A percentile compares a stretch with the other conserved stretches of the same genome.
These are phyloP conservation scores for Caenorhabditis brenneri DNA, from an alignment of 1,140 invertebrate genomes.

Conservation along the genomic window DNA sequence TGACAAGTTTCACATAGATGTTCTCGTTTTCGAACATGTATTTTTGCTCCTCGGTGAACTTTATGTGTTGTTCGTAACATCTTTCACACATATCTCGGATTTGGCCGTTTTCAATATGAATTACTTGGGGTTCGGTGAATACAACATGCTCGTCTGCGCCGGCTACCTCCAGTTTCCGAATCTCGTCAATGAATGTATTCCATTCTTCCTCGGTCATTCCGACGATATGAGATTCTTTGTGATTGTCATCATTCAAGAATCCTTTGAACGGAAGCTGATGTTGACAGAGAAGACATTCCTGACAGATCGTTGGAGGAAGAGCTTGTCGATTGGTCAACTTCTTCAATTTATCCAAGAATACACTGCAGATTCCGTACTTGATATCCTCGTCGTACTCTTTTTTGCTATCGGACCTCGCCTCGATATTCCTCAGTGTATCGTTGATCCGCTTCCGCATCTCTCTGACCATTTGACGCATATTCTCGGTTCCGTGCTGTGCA, in stretches of 20 bases:
- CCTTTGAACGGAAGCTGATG: constrained; percentile 3
- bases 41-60: constrained; percentile 19
- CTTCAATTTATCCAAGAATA: not conserved
- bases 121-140: not conserved
- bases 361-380: constrained; percentile 3
- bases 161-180: not conserved
- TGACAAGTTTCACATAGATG: constrained; percentile 16
- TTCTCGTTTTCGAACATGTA: constrained; percentile 37
- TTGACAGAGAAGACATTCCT: constrained; percentile 15
- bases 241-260: not conserved
- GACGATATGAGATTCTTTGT: not conserved
- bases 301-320: not conserved
- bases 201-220: not conserved
- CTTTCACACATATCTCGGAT: not conserved
- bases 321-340: not conserved
- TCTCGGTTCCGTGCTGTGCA: not conserved
- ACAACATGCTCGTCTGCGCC: not conserved
- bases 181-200: not conserved
- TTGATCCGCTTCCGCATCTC: constrained; percentile 9
- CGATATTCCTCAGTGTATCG: not conserved
- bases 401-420: not conserved
- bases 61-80: constrained; percentile 9
- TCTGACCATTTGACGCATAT: not conserved
- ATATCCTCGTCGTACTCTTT: not conserved
- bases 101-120: not conserved